Percentiles rank a stretch among this genome's conserved stretches.
Evolutionary conservation across 2,888 invertebrate species (phyloP).

Genomic region (Trichacis sp.): DNA sequence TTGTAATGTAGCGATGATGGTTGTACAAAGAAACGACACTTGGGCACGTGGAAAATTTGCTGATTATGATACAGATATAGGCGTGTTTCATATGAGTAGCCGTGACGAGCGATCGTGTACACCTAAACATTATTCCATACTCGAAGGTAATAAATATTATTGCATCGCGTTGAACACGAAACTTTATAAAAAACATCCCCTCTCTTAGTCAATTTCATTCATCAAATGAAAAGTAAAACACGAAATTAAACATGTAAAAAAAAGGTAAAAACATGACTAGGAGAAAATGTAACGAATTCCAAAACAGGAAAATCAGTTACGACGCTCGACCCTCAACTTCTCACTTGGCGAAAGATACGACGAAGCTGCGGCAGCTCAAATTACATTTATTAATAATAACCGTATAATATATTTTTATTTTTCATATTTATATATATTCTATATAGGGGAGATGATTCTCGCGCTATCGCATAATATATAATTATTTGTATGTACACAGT

Average conservation of each 20-base stretch:
- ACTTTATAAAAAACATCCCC: too few relatives aligned
- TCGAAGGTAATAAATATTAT: background rate
- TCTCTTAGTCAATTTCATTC: too few relatives aligned
- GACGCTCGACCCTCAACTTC: background rate
- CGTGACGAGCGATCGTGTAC: constrained; percentile 33
- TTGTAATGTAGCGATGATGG: constrained; percentile 18
- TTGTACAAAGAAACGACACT: constrained; percentile 10
- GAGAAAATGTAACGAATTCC: background rate
- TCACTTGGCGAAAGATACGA: constrained; percentile 37
- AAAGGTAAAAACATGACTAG: constrained; percentile 8
- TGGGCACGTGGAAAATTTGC: constrained; percentile 6
- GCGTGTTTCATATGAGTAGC: constrained; percentile 2
- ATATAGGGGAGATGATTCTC: constrained; percentile 42
- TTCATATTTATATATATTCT: constrained; percentile 34
- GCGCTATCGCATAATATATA: constrained; percentile 58
- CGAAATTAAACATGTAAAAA: too few relatives aligned
- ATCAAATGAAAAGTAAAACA: too few relatives aligned
- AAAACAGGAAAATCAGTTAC: background rate
- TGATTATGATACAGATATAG: constrained; percentile 4
- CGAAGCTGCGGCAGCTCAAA: constrained; percentile 37
- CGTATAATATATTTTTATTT: constrained; percentile 11
- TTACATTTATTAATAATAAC: constrained; percentile 36
- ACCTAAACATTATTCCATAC: constrained; percentile 7
- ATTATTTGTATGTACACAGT: constrained; percentile 69
- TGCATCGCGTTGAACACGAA: background rate